A percentile compares a stretch with the other conserved stretches of the same genome.
Evolutionary conservation across 2,797 vertebrate genomes (phyloP).

Genomic region (Myotis pilosus): DNA sequence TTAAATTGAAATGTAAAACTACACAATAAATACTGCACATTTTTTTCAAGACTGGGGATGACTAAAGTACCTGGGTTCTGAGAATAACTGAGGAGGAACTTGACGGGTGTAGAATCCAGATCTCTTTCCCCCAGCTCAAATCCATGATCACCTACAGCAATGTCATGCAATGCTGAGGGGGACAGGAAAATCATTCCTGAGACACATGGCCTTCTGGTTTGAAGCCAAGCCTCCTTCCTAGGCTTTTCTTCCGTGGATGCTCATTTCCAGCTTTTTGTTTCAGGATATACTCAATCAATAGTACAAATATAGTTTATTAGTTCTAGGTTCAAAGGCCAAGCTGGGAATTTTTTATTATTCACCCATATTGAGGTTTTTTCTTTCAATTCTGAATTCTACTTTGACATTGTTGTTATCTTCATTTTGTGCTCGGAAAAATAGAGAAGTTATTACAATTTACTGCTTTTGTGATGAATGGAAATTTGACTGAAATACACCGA

Average conservation of each 20-base stretch:
- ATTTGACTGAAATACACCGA: neutral
- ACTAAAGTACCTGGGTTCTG: neutral
- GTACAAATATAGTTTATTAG: neutral
- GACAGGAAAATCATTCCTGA: neutral
- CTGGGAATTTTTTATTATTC: neutral
- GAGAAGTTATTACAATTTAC: neutral
- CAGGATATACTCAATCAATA: neutral
- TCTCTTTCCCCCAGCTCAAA: neutral
- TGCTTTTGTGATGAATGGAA: neutral
- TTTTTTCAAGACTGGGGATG: neutral
- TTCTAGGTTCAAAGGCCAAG: neutral
- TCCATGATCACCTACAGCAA: neutral
- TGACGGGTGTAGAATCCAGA: neutral
- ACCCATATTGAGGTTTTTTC: neutral
- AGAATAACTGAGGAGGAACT: neutral
- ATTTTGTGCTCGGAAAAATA: slow-evolving; percentile 34
- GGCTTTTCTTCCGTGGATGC: neutral
- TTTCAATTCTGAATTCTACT: neutral
- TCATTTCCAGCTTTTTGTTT: neutral
- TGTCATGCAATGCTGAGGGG: neutral
- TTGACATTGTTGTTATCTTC: neutral
- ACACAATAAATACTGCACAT: neutral
- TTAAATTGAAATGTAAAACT: neutral
- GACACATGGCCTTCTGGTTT: neutral
- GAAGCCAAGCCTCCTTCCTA: neutral